Conservation (phyloP, 2,113 vertebrate genomes). For the Patagioenas fasciata region DNA sequence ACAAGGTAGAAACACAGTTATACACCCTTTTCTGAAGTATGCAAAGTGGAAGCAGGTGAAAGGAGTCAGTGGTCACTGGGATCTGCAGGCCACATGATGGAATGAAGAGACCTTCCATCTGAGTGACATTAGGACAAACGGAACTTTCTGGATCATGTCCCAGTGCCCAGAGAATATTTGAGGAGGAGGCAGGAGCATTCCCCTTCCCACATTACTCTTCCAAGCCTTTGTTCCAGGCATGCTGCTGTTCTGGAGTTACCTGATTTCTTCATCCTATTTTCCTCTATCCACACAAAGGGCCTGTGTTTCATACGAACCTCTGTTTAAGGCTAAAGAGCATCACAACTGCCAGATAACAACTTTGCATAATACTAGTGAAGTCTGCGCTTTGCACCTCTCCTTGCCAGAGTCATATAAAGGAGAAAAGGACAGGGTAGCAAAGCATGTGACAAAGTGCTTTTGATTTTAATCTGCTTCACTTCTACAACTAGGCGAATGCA, state of each 20-base stretch:
- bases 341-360: constrained; percentile 1
- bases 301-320: background rate
- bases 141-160: background rate
- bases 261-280: constrained; percentile 2
- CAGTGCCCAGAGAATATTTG: background rate
- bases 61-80: background rate
- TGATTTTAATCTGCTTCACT: background rate
- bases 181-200: background rate
- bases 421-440: background rate
- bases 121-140: background rate
- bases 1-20: background rate
- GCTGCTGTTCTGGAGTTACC: background rate
- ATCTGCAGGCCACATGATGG: background rate
- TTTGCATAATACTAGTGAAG: accelerated
- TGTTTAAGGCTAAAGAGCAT: constrained; percentile 23
- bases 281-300: constrained; percentile 14
- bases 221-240: background rate
- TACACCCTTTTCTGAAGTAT: background rate
- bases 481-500: background rate
- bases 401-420: background rate
- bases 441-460: background rate
- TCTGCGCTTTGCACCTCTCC: background rate
- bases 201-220: background rate
- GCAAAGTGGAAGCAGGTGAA: background rate
- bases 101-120: background rate